phyloP scores from a whole-genome alignment of 1,140 invertebrate genomes.

The Yoshiicerus persimilis region DNA sequence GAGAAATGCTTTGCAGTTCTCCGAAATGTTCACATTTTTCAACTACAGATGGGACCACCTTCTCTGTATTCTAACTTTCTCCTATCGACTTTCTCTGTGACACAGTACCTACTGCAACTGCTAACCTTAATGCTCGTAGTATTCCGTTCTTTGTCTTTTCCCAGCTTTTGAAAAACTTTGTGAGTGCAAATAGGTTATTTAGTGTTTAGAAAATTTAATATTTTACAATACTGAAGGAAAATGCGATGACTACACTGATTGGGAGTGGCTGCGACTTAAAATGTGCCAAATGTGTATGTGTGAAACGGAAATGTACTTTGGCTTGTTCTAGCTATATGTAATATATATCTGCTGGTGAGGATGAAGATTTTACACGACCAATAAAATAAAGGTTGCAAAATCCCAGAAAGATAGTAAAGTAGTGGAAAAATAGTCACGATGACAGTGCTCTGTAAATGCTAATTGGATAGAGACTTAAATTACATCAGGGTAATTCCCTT shows the following conservation, averaged over 20 bases:
- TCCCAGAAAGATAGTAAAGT: background rate
- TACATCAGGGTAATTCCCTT: background rate
- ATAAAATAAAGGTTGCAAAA: background rate
- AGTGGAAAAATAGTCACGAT: background rate
- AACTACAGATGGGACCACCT: background rate
- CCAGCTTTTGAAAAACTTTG: too few relatives aligned
- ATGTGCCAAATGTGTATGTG: too few relatives aligned
- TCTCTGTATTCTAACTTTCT: background rate
- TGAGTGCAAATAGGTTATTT: too few relatives aligned
- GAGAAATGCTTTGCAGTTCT: background rate
- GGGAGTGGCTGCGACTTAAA: too few relatives aligned
- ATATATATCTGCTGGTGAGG: too few relatives aligned
- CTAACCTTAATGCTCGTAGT: background rate
- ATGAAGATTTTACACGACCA: background rate
- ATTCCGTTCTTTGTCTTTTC: background rate
- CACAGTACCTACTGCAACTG: background rate
- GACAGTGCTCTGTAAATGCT: background rate
- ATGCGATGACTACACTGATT: too few relatives aligned
- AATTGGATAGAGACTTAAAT: conserved; percentile 1
- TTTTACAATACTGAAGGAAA: too few relatives aligned
- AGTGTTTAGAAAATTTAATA: too few relatives aligned
- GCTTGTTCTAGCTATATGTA: too few relatives aligned
- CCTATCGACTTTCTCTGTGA: background rate
- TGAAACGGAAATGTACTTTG: too few relatives aligned
- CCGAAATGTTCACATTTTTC: background rate